A percentile compares a stretch with the other conserved stretches of the same genome.
phyloP scores from a whole-genome alignment of 1,140 invertebrate genomes.

The Lepidurus apus region DNA sequence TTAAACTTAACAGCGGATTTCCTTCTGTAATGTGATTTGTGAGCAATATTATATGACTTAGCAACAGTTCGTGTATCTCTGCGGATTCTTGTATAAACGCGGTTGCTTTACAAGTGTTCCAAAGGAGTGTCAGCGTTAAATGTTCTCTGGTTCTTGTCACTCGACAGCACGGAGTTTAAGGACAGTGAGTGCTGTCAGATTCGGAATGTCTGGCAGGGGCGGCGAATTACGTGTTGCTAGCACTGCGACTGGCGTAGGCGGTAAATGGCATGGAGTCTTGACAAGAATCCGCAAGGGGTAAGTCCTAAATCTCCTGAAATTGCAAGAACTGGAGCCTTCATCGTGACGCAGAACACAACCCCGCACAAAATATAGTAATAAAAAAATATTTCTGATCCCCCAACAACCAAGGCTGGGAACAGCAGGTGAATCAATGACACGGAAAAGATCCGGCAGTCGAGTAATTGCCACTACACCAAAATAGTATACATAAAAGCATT shows the following conservation, averaged over 20 bases:
- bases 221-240: neutral
- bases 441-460: too few relatives aligned
- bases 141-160: slow-evolving; percentile 1
- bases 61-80: neutral
- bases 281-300: slow-evolving; percentile 14
- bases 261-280: slow-evolving; percentile 9
- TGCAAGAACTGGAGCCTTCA: too few relatives aligned
- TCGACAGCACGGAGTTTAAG: slow-evolving; percentile 2
- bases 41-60: neutral
- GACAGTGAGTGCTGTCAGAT: neutral
- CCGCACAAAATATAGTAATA: too few relatives aligned
- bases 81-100: neutral
- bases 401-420: too few relatives aligned
- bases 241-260: neutral
- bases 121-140: neutral
- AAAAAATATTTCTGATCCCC: too few relatives aligned
- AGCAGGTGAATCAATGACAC: too few relatives aligned
- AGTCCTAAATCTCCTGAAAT: neutral
- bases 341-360: too few relatives aligned
- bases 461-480: too few relatives aligned
- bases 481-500: neutral
- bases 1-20: too few relatives aligned
- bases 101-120: slow-evolving; percentile 15
- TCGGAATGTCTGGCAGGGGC: neutral
- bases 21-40: neutral